Conservation (phyloP, 2,888 invertebrate species). For the Conchocele bisecta region DNA sequence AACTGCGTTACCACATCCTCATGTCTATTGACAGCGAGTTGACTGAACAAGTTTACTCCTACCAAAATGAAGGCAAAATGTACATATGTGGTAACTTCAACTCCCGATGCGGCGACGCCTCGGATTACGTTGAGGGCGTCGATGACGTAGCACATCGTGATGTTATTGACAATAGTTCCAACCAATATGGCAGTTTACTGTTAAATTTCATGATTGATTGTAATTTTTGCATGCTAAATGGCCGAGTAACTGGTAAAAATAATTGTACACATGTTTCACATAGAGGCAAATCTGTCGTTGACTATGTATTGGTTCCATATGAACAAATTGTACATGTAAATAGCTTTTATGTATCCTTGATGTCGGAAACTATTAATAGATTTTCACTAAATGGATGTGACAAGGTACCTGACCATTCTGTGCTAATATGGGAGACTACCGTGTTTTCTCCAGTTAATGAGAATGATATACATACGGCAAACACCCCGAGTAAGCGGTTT, state of each 20-base stretch:
- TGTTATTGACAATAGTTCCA: constrained; percentile 5
- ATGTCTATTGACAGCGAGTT: no score
- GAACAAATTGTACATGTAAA: neutral
- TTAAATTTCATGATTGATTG: constrained; percentile 12
- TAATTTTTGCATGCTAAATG: constrained; percentile 7
- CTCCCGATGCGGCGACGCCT: constrained; percentile 3
- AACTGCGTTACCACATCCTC: no score
- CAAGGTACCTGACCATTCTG: constrained; percentile 19
- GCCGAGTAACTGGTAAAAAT: neutral
- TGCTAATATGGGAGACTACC: neutral
- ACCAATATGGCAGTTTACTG: constrained; percentile 19
- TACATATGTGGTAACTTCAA: constrained; percentile 5
- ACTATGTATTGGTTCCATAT: constrained; percentile 14
- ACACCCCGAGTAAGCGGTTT: neutral
- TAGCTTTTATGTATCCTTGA: neutral
- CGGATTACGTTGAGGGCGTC: constrained; percentile 9
- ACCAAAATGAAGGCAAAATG: constrained; percentile 15
- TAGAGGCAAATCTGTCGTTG: constrained; percentile 16
- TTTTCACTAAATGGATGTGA: neutral
- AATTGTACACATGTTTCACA: constrained; percentile 7
- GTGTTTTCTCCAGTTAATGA: neutral
- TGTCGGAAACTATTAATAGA: constrained; percentile 6
- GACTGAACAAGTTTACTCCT: constrained; percentile 3
- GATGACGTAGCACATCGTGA: constrained; percentile 17
- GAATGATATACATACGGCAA: neutral